These are phyloP conservation scores for Melanogrammus aeglefinus DNA, from an alignment of 2,797 vertebrate species.

Conservation along the genomic window DNA sequence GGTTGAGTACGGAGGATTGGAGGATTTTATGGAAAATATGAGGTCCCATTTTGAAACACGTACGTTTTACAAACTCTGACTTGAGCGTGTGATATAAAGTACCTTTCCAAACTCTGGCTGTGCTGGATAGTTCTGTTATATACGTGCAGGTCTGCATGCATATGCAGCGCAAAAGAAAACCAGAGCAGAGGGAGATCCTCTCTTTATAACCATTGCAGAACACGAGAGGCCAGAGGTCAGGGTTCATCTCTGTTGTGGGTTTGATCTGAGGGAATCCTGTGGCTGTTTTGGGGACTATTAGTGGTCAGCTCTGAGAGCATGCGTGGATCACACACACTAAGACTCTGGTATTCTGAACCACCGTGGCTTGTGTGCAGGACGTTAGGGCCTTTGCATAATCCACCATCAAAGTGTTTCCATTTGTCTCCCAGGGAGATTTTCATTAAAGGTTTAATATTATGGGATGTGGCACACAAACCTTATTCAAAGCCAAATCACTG, in stretches of 20 bases:
- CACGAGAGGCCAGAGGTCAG: background rate
- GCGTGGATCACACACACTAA: constrained; percentile 60
- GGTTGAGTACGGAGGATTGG: background rate
- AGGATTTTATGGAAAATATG: background rate
- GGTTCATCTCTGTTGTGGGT: constrained; percentile 11
- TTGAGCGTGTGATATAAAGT: background rate
- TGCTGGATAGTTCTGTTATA: background rate
- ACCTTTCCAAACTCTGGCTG: background rate
- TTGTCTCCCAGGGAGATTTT: constrained; percentile 78
- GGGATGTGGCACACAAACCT: constrained; percentile 23
- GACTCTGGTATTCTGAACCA: constrained; percentile 41
- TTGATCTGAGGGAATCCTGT: constrained; percentile 33
- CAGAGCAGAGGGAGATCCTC: background rate
- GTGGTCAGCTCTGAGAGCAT: constrained; percentile 52
- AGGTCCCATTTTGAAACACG: background rate
- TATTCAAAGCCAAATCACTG: constrained; percentile 35
- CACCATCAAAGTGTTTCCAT: constrained; percentile 69
- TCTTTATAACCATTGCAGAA: constrained; percentile 8
- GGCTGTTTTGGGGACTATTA: constrained; percentile 40
- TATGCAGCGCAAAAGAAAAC: background rate
- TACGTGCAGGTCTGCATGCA: background rate
- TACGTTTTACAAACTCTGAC: background rate
- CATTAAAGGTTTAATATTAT: constrained; percentile 73
- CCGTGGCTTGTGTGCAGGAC: constrained; percentile 24
- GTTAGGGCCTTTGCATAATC: constrained; percentile 74